Evolutionary conservation across 35 echinoderm and acorn worm genomes (phyloP), one percentile per base, ranked within the genome.

Genomic region (Holothuria glaberrima): DNA sequence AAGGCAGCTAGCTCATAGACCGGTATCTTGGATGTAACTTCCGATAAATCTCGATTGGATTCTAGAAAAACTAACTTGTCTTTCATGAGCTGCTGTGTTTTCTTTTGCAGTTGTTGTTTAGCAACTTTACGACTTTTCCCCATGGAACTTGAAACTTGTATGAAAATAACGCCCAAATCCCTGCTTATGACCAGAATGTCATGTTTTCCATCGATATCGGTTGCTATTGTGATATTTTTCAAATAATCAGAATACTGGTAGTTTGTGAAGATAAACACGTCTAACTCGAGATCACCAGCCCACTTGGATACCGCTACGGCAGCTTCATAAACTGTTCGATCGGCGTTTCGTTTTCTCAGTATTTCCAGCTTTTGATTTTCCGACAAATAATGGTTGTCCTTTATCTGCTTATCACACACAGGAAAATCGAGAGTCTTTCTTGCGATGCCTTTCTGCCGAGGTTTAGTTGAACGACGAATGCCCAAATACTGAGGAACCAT

Each of bases 121-220:
- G 46, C 46, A 18, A 41, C 34, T 24, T 75, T 75, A 21, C 13
- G 31, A n/a, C 33, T 44, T 20, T 75, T 75, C 17, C 71, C 71
- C 24, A 13, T 35, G 33, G 33, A 75, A 41, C 30, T 75, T 17
- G 71, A 75, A 41, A 75, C 71, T 75, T 75, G 18, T 21, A 75
- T 75, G 71, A 75, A 75, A 21, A 75, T 41, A 45, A 75, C 17
- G 16, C 71, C 71, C 14, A 75, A 22, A 9, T 75, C 71, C 35
- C 46, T 75, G 71, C 71, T 48, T 75, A 75, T 75, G 10, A 41
- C 71, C 14, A 75, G 3, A 44, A 75, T 75, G 71, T 75, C 71
- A 75, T 22, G 46, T 41, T 75, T 44, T n/a, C 71, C 71, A 75
- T 75, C 35, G n/a, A 44, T 33, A 33, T 44, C 71, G 7, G 71